Conservation (phyloP, 1,140 invertebrate genomes). For the Drosophila varians region DNA sequence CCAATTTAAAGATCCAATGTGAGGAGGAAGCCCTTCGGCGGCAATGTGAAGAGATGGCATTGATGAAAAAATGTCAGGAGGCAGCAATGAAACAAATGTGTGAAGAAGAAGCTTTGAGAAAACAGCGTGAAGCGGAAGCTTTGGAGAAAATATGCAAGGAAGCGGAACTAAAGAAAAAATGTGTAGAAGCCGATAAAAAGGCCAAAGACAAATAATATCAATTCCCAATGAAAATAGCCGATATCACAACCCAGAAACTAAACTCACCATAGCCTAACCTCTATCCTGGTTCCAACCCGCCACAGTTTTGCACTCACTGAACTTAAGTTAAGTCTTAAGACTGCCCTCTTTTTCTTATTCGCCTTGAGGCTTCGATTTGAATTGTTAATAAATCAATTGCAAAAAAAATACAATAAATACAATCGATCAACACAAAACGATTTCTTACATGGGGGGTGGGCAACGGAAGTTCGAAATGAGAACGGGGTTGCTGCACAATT, state of each 20-base stretch:
- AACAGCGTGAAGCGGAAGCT: background rate
- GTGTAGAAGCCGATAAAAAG: background rate
- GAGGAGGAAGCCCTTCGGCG: background rate
- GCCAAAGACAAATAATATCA: slow-evolving; percentile 22
- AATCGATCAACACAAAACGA: slow-evolving; percentile 51
- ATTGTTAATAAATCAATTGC: slow-evolving; percentile 66
- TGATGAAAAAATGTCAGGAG: background rate
- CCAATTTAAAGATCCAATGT: background rate
- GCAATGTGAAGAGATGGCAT: background rate
- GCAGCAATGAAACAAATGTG: slow-evolving; percentile 2
- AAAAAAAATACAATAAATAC: too few species aligned
- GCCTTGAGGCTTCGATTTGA: slow-evolving; percentile 57
- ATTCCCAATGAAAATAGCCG: background rate
- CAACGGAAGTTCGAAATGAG: slow-evolving; percentile 60
- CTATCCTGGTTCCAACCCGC: background rate
- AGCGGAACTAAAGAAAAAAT: slow-evolving; percentile 7
- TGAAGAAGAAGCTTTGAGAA: slow-evolving; percentile 1
- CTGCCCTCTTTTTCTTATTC: slow-evolving; percentile 5
- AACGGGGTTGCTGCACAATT: slow-evolving; percentile 71
- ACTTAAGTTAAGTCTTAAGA: too few species aligned
- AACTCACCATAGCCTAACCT: slow-evolving; percentile 3
- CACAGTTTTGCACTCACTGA: background rate
- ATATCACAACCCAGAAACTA: background rate
- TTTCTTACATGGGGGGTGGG: slow-evolving; percentile 16
- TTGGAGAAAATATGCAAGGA: slow-evolving; percentile 4